Evolutionary conservation across 2,113 vertebrate species (phyloP).

Genomic region (Rutilus rutilus): DNA sequence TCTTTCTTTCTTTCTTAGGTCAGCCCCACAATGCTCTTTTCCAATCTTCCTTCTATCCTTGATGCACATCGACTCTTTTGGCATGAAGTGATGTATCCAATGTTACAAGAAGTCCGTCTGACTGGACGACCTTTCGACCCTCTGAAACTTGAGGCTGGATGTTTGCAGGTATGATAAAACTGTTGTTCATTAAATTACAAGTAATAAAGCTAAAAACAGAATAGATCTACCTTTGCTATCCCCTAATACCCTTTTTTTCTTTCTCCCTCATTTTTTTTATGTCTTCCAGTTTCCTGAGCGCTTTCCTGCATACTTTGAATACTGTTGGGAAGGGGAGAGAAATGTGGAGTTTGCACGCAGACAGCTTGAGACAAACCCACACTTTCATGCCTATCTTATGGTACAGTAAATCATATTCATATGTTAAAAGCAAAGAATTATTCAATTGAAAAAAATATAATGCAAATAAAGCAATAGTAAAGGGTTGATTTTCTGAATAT

Average conservation of each 20-base stretch:
- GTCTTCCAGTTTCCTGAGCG: slow-evolving; percentile 73
- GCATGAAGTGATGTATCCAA: slow-evolving; percentile 80
- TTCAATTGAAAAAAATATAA: not conserved
- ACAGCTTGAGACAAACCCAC: slow-evolving; percentile 74
- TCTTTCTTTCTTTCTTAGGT: slow-evolving; percentile 63
- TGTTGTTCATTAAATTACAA: not conserved
- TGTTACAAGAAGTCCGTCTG: slow-evolving; percentile 70
- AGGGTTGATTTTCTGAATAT: not conserved
- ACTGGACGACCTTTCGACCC: slow-evolving; percentile 80
- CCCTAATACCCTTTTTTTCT: not conserved
- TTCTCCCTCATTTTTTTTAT: not conserved
- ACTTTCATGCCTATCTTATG: slow-evolving; percentile 75
- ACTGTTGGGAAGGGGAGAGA: slow-evolving; percentile 79
- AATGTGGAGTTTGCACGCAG: slow-evolving; percentile 76
- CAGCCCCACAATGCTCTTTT: slow-evolving; percentile 75
- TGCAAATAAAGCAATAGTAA: not conserved
- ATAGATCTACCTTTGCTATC: no score
- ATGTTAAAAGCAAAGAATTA: slow-evolving; percentile 5
- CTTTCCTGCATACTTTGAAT: slow-evolving; percentile 77
- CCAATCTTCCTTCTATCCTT: slow-evolving; percentile 77
- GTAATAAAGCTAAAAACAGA: not conserved
- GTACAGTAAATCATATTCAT: slow-evolving; percentile 59
- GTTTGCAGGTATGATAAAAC: slow-evolving; percentile 72
- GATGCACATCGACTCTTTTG: slow-evolving; percentile 78
- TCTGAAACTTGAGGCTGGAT: slow-evolving; percentile 74